Conservation (phyloP, 2,888 invertebrate genomes). For the Eupithecia inturbata region DNA sequence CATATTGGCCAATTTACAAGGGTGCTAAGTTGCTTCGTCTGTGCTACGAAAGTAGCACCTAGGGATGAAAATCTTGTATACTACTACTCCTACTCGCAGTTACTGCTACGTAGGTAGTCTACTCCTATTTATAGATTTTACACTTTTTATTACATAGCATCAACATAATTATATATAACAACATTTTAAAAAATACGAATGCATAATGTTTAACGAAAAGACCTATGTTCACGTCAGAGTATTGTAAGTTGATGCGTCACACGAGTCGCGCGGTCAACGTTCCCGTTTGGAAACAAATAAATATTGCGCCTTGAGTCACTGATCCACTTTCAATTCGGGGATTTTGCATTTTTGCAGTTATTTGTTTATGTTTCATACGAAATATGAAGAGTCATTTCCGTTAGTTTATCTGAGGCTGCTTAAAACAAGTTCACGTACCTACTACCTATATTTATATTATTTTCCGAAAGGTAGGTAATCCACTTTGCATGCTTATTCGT, state of each 20-base stretch:
- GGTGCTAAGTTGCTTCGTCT: neutral
- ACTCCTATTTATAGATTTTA: neutral
- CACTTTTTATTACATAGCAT: neutral
- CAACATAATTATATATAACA: neutral
- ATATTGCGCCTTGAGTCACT: slow-evolving; percentile 69
- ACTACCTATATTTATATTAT: neutral
- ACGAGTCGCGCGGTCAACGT: slow-evolving; percentile 69
- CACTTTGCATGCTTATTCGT: neutral
- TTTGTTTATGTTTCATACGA: slow-evolving; percentile 2
- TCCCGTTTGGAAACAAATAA: slow-evolving; percentile 61
- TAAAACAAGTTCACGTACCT: neutral
- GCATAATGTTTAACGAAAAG: slow-evolving; percentile 8
- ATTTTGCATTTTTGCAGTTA: slow-evolving; percentile 19
- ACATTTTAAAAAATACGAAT: neutral
- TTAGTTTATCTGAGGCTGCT: neutral
- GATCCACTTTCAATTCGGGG: slow-evolving; percentile 25
- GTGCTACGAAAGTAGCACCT: neutral
- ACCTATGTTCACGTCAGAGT: slow-evolving; percentile 44
- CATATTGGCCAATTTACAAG: neutral
- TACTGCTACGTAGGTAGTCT: neutral
- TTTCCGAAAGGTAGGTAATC: neutral
- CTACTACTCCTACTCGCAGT: neutral
- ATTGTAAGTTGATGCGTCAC: slow-evolving; percentile 58
- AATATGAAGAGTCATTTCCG: slow-evolving; percentile 12
- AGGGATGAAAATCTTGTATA: neutral